A percentile compares a stretch with the other conserved stretches of the same genome.
These are phyloP conservation scores for Metellina segmentata DNA, from an alignment of 2,888 invertebrate species.

Conservation along the genomic window DNA sequence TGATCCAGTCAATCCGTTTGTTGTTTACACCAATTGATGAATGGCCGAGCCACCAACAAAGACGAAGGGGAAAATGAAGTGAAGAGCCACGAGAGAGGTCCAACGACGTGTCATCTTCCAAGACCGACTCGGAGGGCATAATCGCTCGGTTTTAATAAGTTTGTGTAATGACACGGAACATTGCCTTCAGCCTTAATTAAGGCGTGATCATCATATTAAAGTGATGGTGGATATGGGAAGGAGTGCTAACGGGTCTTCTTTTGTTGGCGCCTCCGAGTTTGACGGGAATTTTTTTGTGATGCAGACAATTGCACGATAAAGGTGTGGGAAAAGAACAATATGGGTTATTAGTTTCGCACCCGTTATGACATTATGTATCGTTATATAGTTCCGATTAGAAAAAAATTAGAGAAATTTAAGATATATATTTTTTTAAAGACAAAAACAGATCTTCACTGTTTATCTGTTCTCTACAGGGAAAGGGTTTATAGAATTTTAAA, in stretches of 20 bases:
- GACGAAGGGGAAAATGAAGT: neutral
- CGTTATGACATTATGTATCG: too few species aligned
- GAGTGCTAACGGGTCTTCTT: neutral
- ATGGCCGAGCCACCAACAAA: neutral
- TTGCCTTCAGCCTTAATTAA: conserved; percentile 27
- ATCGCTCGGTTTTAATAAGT: conserved; percentile 50
- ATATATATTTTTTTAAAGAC: too few species aligned
- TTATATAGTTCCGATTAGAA: too few species aligned
- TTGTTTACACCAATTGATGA: neutral
- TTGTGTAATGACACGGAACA: conserved; percentile 50
- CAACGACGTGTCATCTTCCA: neutral
- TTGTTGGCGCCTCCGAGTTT: neutral
- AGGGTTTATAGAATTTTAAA: too few species aligned
- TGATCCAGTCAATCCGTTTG: neutral
- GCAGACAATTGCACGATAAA: neutral
- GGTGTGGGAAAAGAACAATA: neutral
- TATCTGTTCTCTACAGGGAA: too few species aligned
- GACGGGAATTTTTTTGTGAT: neutral
- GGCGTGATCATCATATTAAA: conserved; percentile 38
- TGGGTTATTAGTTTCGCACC: neutral
- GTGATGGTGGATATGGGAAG: neutral
- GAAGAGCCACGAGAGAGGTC: neutral
- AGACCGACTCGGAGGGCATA: conserved; percentile 2
- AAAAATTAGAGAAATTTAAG: too few species aligned
- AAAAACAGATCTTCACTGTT: too few species aligned